Evolutionary conservation across 1,140 invertebrate species (phyloP), one percentile per base, ranked within the genome.

Genomic region (Stegodyphus mimosarum): DNA sequence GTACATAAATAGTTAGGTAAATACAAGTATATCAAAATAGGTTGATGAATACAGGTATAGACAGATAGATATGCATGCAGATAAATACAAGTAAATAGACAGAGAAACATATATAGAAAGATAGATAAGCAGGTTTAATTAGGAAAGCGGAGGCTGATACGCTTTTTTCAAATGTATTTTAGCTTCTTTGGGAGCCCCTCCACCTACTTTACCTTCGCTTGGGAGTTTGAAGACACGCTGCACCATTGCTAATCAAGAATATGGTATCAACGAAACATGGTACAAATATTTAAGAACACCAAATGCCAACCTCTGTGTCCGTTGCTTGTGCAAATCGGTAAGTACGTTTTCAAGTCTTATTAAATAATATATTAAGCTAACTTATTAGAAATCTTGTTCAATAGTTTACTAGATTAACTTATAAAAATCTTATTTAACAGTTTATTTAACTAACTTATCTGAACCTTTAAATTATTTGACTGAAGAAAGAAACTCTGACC

Each of bases 211-310:
- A 49, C 10, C 17, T 64, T 48, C 60, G 9, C 11, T 2, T 18
- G 15, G 18, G 2, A 69, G 66, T n/a, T 13, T 13, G 2, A 69
- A 17, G 7, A 2, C 33, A 2, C 64, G 13, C 2, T 79, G 77
- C n/a, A 18, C 77, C 49, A 51, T 79, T 48, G 50, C 64, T 50
- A 17, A 70, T 13, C 64, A 79, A 70, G 66, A 70, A 15, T 79
- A 79, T 18, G 48, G 53, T 0, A 63, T 79, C 13, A 70, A 79
- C 53, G 64, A 79, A 33, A 79, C 77, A 7, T 79, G 77, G 77
- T 79, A 70, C 18, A 79, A 79, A 70, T 70, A 70, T 79, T 49
- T 79, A 7, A 33, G 33, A 55, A 70, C 64, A 53, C 77, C 77
- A 6, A 55, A 33, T 11, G 10, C 55, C 18, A 67, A 50, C 66